Evolutionary conservation across 2,113 vertebrate genomes (phyloP).

Genomic region (Todiramphus saurophagus): DNA sequence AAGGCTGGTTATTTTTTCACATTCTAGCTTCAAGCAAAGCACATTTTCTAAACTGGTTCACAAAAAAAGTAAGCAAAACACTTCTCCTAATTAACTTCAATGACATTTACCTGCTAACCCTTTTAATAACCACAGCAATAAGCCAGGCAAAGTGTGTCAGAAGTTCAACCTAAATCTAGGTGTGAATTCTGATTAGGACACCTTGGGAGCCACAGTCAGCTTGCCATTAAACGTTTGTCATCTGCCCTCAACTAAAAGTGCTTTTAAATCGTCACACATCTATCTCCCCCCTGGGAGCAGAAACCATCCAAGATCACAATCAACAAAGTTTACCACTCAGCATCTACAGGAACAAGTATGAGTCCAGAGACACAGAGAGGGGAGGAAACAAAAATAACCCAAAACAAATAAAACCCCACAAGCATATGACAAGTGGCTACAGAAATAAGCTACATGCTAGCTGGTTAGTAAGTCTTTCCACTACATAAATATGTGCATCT

Average conservation of each 20-base stretch:
- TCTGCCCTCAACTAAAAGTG: not conserved
- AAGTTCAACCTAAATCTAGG: not conserved
- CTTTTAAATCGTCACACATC: not conserved
- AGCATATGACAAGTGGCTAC: not conserved
- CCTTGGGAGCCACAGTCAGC: not conserved
- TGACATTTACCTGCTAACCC: not conserved
- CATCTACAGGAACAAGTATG: not conserved
- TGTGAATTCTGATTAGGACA: not conserved
- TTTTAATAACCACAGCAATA: not conserved
- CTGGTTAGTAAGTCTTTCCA: not conserved
- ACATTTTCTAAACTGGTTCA: not conserved
- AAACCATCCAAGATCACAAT: not conserved
- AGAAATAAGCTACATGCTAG: not conserved
- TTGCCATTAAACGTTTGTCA: not conserved
- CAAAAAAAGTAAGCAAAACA: not conserved
- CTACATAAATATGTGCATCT: not conserved
- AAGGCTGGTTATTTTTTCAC: not conserved
- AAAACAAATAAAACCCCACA: not conserved
- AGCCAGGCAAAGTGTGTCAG: not conserved
- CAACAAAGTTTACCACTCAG: not conserved
- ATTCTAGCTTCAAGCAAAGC: not conserved
- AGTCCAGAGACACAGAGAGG: not conserved
- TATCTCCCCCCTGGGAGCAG: not conserved
- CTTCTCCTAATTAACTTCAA: not conserved
- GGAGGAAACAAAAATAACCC: not conserved